These are phyloP conservation scores for Allygus modestus DNA, from an alignment of 2,888 invertebrate genomes.

Conservation along the genomic window DNA sequence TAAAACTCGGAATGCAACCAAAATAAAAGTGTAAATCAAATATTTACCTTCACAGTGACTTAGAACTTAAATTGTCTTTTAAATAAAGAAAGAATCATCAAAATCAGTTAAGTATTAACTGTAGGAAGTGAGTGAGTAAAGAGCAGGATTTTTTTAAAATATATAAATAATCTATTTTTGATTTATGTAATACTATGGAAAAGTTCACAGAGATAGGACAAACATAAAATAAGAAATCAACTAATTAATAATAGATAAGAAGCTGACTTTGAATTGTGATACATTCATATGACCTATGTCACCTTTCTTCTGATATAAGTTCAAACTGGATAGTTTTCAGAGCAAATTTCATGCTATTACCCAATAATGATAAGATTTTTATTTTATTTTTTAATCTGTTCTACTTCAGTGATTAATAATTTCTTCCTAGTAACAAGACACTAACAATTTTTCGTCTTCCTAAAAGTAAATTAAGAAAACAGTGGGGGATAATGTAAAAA, in stretches of 20 bases:
- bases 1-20: no score
- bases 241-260: not conserved
- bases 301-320: slow-evolving; percentile 7
- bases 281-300: not conserved
- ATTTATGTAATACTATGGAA: not conserved
- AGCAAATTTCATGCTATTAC: not conserved
- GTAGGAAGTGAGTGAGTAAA: no score
- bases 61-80: no score
- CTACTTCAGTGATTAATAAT: not conserved
- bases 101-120: no score
- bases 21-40: no score
- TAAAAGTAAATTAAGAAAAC: not conserved
- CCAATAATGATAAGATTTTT: not conserved
- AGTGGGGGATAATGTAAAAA: not conserved
- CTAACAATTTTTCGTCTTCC: not conserved
- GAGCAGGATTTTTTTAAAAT: no score
- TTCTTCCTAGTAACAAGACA: not conserved
- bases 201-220: not conserved
- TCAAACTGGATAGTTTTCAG: slow-evolving; percentile 1
- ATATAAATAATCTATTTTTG: no score
- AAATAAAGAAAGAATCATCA: no score
- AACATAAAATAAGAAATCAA: not conserved
- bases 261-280: not conserved
- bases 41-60: no score
- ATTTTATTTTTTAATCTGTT: not conserved